Conservation (phyloP, 2,888 invertebrate species). For the Drosophila pegasa region DNA sequence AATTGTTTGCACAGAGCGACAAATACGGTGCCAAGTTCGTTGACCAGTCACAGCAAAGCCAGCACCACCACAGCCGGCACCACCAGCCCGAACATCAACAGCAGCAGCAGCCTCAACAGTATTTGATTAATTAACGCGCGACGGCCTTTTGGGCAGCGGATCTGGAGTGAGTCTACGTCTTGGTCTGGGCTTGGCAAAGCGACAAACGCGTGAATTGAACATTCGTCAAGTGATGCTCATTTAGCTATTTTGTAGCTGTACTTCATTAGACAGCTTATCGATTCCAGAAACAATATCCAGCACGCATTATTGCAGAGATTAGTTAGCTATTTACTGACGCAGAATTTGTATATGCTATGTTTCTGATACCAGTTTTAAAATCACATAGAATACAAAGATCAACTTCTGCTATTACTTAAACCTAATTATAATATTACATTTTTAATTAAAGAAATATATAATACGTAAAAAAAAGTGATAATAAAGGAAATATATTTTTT, state of each 20-base stretch:
- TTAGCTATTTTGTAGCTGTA: conserved; percentile 31
- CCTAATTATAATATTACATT: too few species aligned
- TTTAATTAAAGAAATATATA: too few species aligned
- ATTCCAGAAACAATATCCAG: background rate
- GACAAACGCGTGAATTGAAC: conserved; percentile 35
- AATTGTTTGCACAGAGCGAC: conserved; percentile 62
- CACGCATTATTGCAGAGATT: background rate
- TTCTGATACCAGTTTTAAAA: background rate
- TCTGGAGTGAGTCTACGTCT: conserved; percentile 27
- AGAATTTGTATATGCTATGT: background rate
- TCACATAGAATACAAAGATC: background rate
- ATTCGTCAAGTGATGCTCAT: conserved; percentile 18
- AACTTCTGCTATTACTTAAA: background rate
- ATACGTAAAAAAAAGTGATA: too few species aligned
- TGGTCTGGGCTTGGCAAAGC: conserved; percentile 36
- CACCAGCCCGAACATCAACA: conserved; percentile 21
- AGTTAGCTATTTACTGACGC: background rate
- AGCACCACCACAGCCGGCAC: conserved; percentile 4
- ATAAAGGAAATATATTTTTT: too few species aligned
- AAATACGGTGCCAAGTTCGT: conserved; percentile 57
- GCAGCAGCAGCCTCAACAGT: conserved; percentile 44
- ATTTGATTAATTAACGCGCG: conserved; percentile 76
- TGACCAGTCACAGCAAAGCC: conserved; percentile 54
- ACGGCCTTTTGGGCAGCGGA: conserved; percentile 46
- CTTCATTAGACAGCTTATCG: background rate